Evolutionary conservation across 2,888 invertebrate genomes (phyloP), one percentile per base, ranked within the genome.

Genomic region (Drosophila merina): DNA sequence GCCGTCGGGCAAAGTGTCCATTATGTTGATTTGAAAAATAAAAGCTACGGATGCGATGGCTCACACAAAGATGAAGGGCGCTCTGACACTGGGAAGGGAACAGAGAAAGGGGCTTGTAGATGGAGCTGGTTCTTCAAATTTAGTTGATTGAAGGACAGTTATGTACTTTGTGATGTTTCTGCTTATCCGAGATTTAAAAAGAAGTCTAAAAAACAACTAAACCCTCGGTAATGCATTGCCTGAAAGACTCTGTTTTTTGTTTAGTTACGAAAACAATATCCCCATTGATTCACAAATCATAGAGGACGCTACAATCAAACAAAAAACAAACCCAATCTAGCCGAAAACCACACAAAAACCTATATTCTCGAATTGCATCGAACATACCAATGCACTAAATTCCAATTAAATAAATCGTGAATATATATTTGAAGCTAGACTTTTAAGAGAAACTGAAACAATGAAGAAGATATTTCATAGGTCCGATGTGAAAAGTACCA

Each of bases 11-110:
- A 88, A 85, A 88, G 82, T 88, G 85, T 85, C 85, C 85, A 85
- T 85, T 85, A 85, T 88, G 88, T 80, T 85, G 85, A 85, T 85
- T 85, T 85, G 86, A 86, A 88, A 86, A 73, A 79, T 79, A 86
- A 88, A 88, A 79, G 79, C 79, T 73, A 69, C 73, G 75, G 71
- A 76, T 81, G 81, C 49, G 55, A 57, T 52, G 72, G 64, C 82
- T 75, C 79, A 75, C 82, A 77, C 58, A 73, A 60, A 57, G 62
- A 59, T 50, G 47, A 45, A 31, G 31, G 36, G 57, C 36, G n/a
- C 26, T 48, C 45, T 12, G 44, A 33, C 51, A 57, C 60, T 14
- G 28, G 14, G 36, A 20, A 7, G 14, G 14, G 52, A 26, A 25
- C 6, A 31, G 30, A 14, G 7, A 6, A 10, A 3, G 31, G 44